A percentile compares a stretch with the other conserved stretches of the same genome.
Evolutionary conservation across 2,113 vertebrate genomes (phyloP).

Genomic region (Rhinopomastus cyanomelas): DNA sequence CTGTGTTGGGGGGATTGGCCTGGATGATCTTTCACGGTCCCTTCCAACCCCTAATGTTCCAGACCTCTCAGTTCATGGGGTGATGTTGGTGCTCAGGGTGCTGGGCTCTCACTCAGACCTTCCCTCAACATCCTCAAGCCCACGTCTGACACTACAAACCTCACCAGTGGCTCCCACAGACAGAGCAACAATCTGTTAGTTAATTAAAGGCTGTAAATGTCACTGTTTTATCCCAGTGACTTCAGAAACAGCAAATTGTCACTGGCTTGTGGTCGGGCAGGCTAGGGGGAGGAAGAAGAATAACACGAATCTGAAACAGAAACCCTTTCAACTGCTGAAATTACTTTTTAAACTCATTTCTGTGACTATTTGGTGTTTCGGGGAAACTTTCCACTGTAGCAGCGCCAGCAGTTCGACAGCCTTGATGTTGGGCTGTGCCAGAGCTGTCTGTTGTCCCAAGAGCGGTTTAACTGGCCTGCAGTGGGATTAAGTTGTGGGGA

Average conservation of each 20-base stretch:
- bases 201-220: background rate
- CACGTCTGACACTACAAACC: rapidly evolving
- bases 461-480: background rate
- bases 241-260: background rate
- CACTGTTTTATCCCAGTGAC: background rate
- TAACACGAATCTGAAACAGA: background rate
- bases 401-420: rapidly evolving
- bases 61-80: background rate
- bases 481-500: background rate
- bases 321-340: background rate
- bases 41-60: too few relatives aligned
- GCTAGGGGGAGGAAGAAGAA: background rate
- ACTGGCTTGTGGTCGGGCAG: background rate
- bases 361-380: background rate
- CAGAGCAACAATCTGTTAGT: background rate
- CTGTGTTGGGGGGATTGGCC: too few relatives aligned
- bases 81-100: rapidly evolving
- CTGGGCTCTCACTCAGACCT: background rate
- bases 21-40: too few relatives aligned
- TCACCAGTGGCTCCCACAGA: background rate
- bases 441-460: background rate
- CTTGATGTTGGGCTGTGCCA: background rate
- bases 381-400: background rate
- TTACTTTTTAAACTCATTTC: background rate
- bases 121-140: background rate